These are phyloP conservation scores for Podarcis lilfordi DNA, from an alignment of 2,797 vertebrate genomes.

Conservation along the genomic window DNA sequence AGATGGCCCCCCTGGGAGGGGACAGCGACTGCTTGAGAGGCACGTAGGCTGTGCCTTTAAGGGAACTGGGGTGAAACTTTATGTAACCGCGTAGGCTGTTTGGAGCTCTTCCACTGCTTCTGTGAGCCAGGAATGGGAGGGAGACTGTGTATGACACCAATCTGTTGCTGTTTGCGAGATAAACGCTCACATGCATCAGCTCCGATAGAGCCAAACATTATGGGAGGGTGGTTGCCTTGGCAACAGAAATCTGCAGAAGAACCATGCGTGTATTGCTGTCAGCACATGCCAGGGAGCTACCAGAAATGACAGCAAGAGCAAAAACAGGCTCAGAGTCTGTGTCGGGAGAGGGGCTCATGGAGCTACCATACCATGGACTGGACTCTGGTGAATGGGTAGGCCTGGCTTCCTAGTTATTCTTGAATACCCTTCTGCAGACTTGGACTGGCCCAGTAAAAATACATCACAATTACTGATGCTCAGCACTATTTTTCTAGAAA, in stretches of 20 bases:
- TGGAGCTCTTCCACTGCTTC: constrained; percentile 49
- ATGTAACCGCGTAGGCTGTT: constrained; percentile 39
- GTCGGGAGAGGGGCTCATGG: not conserved
- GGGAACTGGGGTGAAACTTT: constrained; percentile 40
- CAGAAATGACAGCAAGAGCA: not conserved
- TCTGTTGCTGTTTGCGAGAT: constrained; percentile 59
- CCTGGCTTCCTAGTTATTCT: not conserved
- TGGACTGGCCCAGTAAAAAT: not conserved
- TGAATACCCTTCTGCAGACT: not conserved
- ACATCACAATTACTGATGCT: not conserved
- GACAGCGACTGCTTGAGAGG: constrained; percentile 16
- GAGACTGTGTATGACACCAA: constrained; percentile 45
- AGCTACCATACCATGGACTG: not conserved
- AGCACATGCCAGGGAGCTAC: not conserved
- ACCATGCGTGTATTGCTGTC: not conserved
- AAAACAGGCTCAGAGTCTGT: not conserved
- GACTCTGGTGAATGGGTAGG: not conserved
- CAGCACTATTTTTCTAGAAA: too few relatives aligned
- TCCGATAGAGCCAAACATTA: not conserved
- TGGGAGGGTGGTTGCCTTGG: constrained; percentile 24
- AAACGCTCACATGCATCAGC: constrained; percentile 12
- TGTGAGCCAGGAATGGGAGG: constrained; percentile 39
- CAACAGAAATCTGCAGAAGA: constrained; percentile 9
- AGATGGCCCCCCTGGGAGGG: constrained; percentile 52
- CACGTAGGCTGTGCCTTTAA: constrained; percentile 47